Base-by-base conservation (phyloP, 1,140 invertebrate genomes). In the Panonychus citri region DNA sequence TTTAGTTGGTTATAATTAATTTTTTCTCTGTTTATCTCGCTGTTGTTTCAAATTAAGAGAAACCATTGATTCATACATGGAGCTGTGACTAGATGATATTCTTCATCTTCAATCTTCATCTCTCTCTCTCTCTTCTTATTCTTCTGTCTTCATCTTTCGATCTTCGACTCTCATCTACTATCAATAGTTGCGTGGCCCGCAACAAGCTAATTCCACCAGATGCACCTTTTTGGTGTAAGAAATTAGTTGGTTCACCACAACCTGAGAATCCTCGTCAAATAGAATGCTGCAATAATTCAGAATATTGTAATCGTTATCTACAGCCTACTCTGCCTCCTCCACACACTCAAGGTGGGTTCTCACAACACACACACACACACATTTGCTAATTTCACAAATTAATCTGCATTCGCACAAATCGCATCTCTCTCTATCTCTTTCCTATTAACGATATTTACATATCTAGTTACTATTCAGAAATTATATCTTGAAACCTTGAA, bases 161-260 rank as follows among this genome's bases (percentile, higher is more conserved):
- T 34, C 30, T 7, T 7, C 30, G 26, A 26, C 24, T 26, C 10
- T 46, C 43, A n/a, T 17, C 17, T 39, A n/a, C 49, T 17, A 26
- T 49, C 25, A 5, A 21, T 59, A 75, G 74, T 69, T 75, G 74
- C 72, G 73, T 73, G 66, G 61, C 70, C 70, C 73, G 71, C 65
- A 60, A 62, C 57, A 62, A 62, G 58, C 68, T 74, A 62, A 74
- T 74, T 64, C 73, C 73, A 26, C 66, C 69, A 37, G 68, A 70
- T 48, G 69, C 67, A 61, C 70, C 72, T 49, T 60, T 71, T 60
- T 73, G 68, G 69, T 75, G 73, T 66, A 68, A 64, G 54, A 53
- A 51, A 25, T 50, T 46, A 51, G 25, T 48, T 24, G 40, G 39
- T 53, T 51, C 39, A 57, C 58, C 62, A 55, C 63, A 66, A 60